Conservation (phyloP, 2,888 invertebrate genomes). For the Drosophila borborema region DNA sequence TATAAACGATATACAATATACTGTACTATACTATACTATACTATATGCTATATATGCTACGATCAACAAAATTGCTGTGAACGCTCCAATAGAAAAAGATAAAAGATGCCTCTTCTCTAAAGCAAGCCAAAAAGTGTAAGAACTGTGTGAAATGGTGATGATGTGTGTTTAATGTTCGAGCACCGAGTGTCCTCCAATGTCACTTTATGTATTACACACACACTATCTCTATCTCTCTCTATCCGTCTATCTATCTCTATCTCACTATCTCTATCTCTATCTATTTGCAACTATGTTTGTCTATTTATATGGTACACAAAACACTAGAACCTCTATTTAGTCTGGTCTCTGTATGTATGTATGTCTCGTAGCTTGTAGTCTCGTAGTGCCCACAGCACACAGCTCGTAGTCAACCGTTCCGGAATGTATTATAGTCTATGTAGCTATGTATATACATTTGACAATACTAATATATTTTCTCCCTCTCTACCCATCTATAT, state of each 20-base stretch:
- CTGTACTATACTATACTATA: too few relatives aligned
- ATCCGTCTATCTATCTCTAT: conserved; percentile 29
- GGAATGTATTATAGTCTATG: conserved; percentile 31
- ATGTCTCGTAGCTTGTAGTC: conserved; percentile 43
- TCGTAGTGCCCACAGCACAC: conserved; percentile 58
- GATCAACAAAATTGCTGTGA: conserved; percentile 48
- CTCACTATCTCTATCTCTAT: conserved; percentile 22
- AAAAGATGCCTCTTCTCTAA: conserved; percentile 81
- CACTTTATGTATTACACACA: conserved; percentile 38
- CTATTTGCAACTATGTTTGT: conserved; percentile 26
- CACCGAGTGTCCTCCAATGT: conserved; percentile 59
- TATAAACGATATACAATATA: conserved; percentile 25
- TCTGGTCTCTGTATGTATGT: conserved; percentile 34
- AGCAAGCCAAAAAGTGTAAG: conserved; percentile 84
- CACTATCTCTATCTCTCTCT: conserved; percentile 27
- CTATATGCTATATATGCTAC: conserved; percentile 32
- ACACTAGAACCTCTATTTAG: conserved; percentile 34
- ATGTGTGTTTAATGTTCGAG: conserved; percentile 58
- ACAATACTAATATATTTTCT: conserved; percentile 4
- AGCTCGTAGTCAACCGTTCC: conserved; percentile 40
- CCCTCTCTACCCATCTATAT: conserved; percentile 3
- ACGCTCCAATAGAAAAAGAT: conserved; percentile 80
- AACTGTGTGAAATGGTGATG: conserved; percentile 59
- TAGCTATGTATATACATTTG: neutral
- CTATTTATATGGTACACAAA: conserved; percentile 22